A percentile compares a stretch with the other conserved stretches of the same genome.
Evolutionary conservation across 2,888 invertebrate species (phyloP).

Genomic region (Trissoscelio sp.): DNA sequence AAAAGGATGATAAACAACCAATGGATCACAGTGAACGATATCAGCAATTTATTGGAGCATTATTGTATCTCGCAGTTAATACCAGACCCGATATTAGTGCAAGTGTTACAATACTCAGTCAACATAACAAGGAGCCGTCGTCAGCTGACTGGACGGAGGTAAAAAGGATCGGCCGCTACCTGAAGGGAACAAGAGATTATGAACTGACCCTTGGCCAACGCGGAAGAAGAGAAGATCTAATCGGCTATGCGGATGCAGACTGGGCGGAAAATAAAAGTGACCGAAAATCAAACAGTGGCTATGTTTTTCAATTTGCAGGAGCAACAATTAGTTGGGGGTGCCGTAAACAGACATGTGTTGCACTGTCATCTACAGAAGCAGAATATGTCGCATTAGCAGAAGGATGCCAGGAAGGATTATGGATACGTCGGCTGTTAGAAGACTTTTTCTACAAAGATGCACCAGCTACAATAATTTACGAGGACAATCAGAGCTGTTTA

Average conservation of each 20-base stretch:
- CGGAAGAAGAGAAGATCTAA: conserved; percentile 10
- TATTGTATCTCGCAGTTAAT: conserved; percentile 70
- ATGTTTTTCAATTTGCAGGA: conserved; percentile 69
- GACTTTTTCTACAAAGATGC: conserved; percentile 40
- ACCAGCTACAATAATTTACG: conserved; percentile 63
- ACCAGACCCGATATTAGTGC: conserved; percentile 74
- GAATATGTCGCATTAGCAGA: conserved; percentile 71
- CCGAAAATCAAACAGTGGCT: conserved; percentile 77
- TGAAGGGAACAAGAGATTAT: conserved; percentile 68
- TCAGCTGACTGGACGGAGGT: conserved; percentile 73
- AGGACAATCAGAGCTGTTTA: conserved; percentile 74
- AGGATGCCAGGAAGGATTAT: conserved; percentile 71
- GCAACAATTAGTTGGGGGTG: conserved; percentile 74
- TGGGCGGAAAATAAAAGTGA: conserved; percentile 75
- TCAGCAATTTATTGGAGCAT: background rate
- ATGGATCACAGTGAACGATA: background rate
- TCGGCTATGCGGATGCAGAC: conserved; percentile 73
- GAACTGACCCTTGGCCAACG: conserved; percentile 56
- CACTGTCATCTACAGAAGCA: conserved; percentile 72
- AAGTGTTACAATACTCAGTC: conserved; percentile 67
- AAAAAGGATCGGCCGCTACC: conserved; percentile 72
- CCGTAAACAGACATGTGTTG: conserved; percentile 73
- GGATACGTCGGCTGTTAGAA: conserved; percentile 66
- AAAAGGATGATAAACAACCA: background rate
- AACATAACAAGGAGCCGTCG: conserved; percentile 72